Evolutionary conservation across 2,113 vertebrate species (phyloP), one percentile per base, ranked within the genome.

Genomic region (Oncorhynchus keta): DNA sequence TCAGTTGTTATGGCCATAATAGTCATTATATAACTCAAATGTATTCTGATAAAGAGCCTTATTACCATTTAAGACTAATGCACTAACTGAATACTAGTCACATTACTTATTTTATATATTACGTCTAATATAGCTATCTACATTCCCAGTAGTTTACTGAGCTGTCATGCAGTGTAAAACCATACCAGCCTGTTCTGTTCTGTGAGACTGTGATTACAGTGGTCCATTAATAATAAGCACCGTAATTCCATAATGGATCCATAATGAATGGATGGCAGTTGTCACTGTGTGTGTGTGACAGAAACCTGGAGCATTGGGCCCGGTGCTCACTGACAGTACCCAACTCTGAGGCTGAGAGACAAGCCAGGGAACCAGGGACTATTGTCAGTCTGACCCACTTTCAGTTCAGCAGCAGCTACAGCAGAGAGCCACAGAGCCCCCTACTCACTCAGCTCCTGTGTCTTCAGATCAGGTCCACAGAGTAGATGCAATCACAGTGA

Each of bases 151-250:
- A 45, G 39, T 45, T 45, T 45, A 45, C 39, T 11, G 39, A 45
- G 39, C 39, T 83, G 83, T 84, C 83, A 83, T 83, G 65, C 39
- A n/a, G 68, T 75, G 30, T 76, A 71, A 82, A 81, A 73, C 32
- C 2, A 71, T 83, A 83, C 83, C 77, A 81, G 80, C 78, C 68
- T 83, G 85, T 88, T 87, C 85, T 83, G 80, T 77, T 80, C 26
- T 20, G 65, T 66, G 75, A 74, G 48, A 76, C 79, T 78, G 62
- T 84, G 78, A 88, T 81, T 83, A 88, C 79, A 12, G 39, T 45
- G 39, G 39, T 45, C 39, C 39, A 45, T 9, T 45, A 45, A 45
- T 45, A 45, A 45, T 45, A 45, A 11, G 39, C 39, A 11, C 39
- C 9, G 39, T 45, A 9, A 45, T 9, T 45, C 39, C 39, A 11